phyloP scores from a whole-genome alignment of 1,140 invertebrate species.

The Agrilus planipennis region DNA sequence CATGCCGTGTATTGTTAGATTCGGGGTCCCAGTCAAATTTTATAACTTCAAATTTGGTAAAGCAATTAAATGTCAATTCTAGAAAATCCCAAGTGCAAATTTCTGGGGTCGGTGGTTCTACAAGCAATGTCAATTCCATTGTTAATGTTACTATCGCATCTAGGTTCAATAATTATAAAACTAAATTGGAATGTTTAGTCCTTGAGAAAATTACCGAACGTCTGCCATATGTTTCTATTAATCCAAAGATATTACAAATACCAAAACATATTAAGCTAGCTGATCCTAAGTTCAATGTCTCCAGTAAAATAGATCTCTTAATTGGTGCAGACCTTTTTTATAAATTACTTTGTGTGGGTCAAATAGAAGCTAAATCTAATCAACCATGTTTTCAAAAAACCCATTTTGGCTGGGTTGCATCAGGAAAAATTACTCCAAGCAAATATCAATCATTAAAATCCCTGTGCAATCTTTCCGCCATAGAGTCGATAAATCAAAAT shows the following conservation, averaged over 20 bases:
- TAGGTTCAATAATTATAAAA: background rate
- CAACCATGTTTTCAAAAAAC: conserved; percentile 1
- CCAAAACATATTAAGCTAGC: conserved; percentile 3
- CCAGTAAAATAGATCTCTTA: conserved; percentile 6
- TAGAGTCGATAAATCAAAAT: background rate
- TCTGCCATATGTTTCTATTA: background rate
- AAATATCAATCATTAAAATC: background rate
- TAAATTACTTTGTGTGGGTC: conserved; percentile 3
- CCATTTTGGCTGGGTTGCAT: conserved; percentile 6
- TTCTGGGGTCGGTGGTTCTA: background rate
- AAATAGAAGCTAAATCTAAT: background rate
- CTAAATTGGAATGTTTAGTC: background rate
- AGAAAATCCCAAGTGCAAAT: background rate
- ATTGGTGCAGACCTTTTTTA: conserved; percentile 4
- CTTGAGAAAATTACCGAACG: background rate
- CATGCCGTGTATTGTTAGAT: conserved; percentile 2
- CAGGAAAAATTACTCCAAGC: conserved; percentile 1
- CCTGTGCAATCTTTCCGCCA: conserved; percentile 7
- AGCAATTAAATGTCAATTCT: background rate
- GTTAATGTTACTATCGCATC: background rate
- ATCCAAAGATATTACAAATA: conserved; percentile 2
- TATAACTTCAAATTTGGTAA: background rate
- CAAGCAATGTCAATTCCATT: background rate
- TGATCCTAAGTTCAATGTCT: conserved; percentile 7
- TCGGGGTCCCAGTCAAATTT: conserved; percentile 3